Percentiles rank a stretch among this genome's conserved stretches.
These are phyloP conservation scores for Larimichthys crocea DNA, from an alignment of 2,113 vertebrate genomes.

Conservation along the genomic window DNA sequence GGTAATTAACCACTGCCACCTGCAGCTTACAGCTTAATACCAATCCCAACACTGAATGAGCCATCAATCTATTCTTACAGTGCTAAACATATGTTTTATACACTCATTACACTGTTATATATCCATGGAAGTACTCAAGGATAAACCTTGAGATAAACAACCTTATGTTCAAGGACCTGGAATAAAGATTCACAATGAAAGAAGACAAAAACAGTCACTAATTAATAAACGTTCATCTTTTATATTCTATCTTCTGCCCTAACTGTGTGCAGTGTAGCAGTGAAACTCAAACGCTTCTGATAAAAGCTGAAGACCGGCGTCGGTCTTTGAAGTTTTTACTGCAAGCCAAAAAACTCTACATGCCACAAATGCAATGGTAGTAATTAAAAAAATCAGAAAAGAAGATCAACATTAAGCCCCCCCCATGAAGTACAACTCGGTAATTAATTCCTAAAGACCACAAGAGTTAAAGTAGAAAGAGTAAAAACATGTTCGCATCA, in stretches of 20 bases:
- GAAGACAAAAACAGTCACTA: background rate
- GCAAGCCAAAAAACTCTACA: background rate
- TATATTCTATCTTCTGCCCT: no score
- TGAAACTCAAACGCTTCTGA: background rate
- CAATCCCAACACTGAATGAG: background rate
- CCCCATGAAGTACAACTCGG: no score
- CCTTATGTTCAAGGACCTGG: background rate
- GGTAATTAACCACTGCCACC: slow-evolving; percentile 56
- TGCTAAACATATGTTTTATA: background rate
- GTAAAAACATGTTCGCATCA: no score
- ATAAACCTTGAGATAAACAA: background rate
- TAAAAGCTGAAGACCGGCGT: background rate
- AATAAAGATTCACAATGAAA: background rate
- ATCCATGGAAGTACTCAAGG: background rate
- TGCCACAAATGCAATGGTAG: no score
- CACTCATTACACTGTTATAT: background rate
- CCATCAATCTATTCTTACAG: background rate
- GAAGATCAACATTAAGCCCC: background rate
- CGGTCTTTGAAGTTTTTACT: background rate
- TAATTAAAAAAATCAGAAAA: background rate
- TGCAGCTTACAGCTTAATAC: slow-evolving; percentile 24
- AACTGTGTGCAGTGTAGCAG: no score
- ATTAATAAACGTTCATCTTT: background rate
- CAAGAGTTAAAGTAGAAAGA: no score
- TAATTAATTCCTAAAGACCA: no score